Base-by-base conservation (phyloP, 2,888 invertebrate genomes). In the Onchidella celtica region DNA sequence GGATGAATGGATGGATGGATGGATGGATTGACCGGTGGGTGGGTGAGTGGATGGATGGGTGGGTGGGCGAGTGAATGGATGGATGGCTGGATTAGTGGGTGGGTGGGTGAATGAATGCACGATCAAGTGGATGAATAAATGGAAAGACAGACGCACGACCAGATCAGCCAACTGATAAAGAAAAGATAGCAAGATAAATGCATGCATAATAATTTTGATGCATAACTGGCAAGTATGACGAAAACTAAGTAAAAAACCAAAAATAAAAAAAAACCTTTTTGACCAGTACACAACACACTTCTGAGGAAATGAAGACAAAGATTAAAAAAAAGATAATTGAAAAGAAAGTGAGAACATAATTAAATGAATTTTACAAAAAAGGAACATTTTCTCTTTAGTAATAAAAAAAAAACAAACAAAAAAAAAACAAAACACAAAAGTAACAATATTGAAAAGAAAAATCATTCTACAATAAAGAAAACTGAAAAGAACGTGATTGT, bases 321-420 rank as follows among this genome's bases (percentile, higher is more conserved):
- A 40, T 40, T 4, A 63, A n/a, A 32, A 63, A 65, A 36, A 61
- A 24, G 4, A 36, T 4, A 65, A 76, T 4, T 38, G 29, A 38
- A 65, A 63, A 29, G 27, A 63, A 6, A 74, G 24, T 6, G 61
- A 57, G 29, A 74, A 59, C 27, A 61, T n/a, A 38, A 76, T 38
- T 14, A 76, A 40, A 76, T 38, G 24, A 40, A 76, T 29, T 38
- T 65, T 21, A 76, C 36, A 24, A 63, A 63, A 11, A 65, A 63
- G 29, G 3, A 63, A n/a, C n/a, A n/a, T n/a, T n/a, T n/a, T n/a
- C n/a, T n/a, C n/a, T n/a, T n/a, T n/a, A n/a, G n/a, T n/a, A 65
- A 76, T 21, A 38, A 63, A 14, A 65, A 63, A 27, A 3, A 65
- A 17, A 24, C 63, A 9, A 65, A 40, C 34, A 65, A 63, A 24